Evolutionary conservation across 1,140 invertebrate species (phyloP), one percentile per base, ranked within the genome.

Genomic region (Drosophila ohnishii): DNA sequence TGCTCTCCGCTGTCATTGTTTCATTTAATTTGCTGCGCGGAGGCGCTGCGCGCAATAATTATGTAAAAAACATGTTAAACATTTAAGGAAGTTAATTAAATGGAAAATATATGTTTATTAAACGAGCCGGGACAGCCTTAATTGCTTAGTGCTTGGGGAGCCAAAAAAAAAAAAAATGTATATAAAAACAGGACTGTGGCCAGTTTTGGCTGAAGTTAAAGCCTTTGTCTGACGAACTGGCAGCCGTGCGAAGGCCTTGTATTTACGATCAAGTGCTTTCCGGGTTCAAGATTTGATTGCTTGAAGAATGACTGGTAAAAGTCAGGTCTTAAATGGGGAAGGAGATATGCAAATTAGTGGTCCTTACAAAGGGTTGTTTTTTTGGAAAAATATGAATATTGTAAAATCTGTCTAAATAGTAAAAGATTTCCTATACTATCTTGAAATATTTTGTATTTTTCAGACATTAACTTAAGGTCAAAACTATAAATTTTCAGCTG

Each of bases 81-180:
- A 73, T 80, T 88, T 88, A 88, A 88, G 84, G 84, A 88, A 88
- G 84, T 88, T 88, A 88, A 88, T 88, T 88, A 88, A 88, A 84
- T 85, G 80, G 80, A 80, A 84, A 88, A 89, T 80, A 80, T 84
- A 89, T 88, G 77, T 84, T 74, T 80, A 80, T 80, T 87, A 86
- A 86, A 75, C 83, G 67, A 86, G 75, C 71, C 71, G 59, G 58
- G 57, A 69, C 78, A 75, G 64, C 78, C 72, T 87, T 83, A 86
- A 87, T 87, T 86, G 83, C 34, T 59, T 34, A 66, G 67, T 63
- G 59, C 62, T 61, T 44, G 50, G 50, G 61, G 78, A 65, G 63
- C n/a, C 32, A 75, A 19, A 19, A 19, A 19, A 19, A 19, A 35
- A 16, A 47, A 22, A 44, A 50, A 22, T 42, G 3, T 47, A 14